Percentiles rank a stretch among this genome's conserved stretches.
These are phyloP conservation scores for Sebastes cheni DNA, from an alignment of 2,797 vertebrate species.

Conservation along the genomic window DNA sequence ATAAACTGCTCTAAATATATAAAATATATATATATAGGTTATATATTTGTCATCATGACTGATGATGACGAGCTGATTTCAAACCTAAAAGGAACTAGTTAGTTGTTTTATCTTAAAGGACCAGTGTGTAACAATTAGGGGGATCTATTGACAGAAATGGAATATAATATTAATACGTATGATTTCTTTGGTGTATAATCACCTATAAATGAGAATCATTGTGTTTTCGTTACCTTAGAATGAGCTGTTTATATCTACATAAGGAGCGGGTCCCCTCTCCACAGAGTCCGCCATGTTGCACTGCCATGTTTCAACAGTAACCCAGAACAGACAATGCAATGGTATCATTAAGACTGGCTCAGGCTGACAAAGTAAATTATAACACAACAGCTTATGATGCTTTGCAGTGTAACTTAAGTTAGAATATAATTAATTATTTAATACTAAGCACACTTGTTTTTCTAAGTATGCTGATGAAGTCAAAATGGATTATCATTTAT, in stretches of 20 bases:
- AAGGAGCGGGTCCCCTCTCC: no score
- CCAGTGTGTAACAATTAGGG: no score
- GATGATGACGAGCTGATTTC: not conserved
- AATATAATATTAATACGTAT: no score
- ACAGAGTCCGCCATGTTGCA: no score
- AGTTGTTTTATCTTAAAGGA: not conserved
- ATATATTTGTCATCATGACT: not conserved
- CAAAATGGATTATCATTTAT: not conserved
- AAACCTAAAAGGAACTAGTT: not conserved
- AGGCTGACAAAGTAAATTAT: not conserved
- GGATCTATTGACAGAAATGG: no score
- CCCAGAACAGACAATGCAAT: not conserved
- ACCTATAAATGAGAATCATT: no score
- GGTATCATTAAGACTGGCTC: not conserved
- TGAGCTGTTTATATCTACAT: no score
- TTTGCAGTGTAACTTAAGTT: not conserved
- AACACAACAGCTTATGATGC: not conserved
- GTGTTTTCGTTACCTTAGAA: no score
- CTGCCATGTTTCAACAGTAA: no score
- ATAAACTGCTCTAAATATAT: not conserved
- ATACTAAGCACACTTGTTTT: not conserved
- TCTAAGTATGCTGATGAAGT: not conserved
- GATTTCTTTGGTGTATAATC: rapidly evolving
- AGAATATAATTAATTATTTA: not conserved
- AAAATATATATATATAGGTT: no score